Base-by-base conservation (phyloP, 2,888 invertebrate species). In the Pteria penguin region DNA sequence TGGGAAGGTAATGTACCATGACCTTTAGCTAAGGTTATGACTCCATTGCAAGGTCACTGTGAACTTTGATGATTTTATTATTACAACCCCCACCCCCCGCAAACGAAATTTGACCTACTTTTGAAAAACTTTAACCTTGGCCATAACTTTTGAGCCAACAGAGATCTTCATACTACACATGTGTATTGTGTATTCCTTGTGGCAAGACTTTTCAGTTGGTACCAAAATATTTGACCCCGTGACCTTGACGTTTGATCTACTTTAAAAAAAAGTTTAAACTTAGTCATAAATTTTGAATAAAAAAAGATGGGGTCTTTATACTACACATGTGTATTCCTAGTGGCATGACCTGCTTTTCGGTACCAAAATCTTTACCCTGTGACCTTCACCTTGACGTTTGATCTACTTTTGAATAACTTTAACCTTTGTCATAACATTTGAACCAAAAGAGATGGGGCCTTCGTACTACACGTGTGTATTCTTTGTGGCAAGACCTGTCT, bases 401-500 rank as follows among this genome's bases (percentile, higher is more conserved):
- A 45, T 1, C 45, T 45, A 45, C 24, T 60, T 26, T 60, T 60
- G 60, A 27, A 27, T 27, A 14, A 60, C 60, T 26, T 60, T 22
- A 60, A 60, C 60, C 27, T 60, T 60, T 26, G 26, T 1, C 60
- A 60, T 60, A 60, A 2, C 3, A 24, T 55, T 60, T 60, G 60
- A 60, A 60, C 18, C 5, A 29, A 4, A 14, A 26, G 60, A 11
- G 27, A 22, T 26, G 29, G 8, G 60, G 60, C 27, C 29, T 26
- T 26, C 27, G 29, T 60, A 60, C 18, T 60, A 27, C 60, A 60
- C 27, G 29, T 60, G 60, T 61, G 61, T 27, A 61, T 29, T 61
- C 11, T 14, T 61, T 61, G 27, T 26, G 61, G 29, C 61, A 61
- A 61, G 31, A 29, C 29, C 45, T 45, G 8, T 45, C 45, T 18